Base-by-base conservation (phyloP, 2,797 vertebrate species). In the Knipowitschia caucasica region DNA sequence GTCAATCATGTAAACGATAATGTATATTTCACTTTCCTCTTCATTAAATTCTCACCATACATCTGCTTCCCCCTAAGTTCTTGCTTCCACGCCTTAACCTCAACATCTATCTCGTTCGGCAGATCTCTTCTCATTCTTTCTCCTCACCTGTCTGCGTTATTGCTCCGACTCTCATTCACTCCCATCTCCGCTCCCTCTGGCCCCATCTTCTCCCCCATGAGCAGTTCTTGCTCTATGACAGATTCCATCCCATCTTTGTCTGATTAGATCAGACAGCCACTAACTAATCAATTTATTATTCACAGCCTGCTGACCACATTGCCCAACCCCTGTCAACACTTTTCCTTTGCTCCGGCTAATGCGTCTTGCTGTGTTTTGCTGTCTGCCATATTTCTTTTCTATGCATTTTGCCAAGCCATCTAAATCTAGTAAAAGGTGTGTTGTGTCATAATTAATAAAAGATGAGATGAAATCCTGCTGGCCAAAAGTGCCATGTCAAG, bases 391-490 rank as follows among this genome's bases (percentile, higher is more conserved):
- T 49, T 50, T 50, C 65, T 36, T 53, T 29, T 49, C 8, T n/a
- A 31, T 63, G 44, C 66, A 69, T 72, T 67, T 59, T 60, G 44
- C 34, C 56, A 56, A 24, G 62, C 59, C 23, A 12, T 60, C 49
- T 64, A 33, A 40, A 39, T 70, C 64, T 58, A 53, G 65, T 76
- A 64, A 81, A 78, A 75, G 64, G 64, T 66, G 74, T 65, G 56
- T 58, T 78, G 75, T 83, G 75, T 74, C 62, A 69, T 55, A 50
- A 40, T 81, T 73, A 77, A 81, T 80, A 77, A 83, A 77, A 75
- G 70, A 80, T 73, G 77, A 76, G 59, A 38, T 25, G 31, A 55
- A 56, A 43, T 43, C 46, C 23, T 58, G 62, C 51, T 60, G 64
- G 50, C 6, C 64, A 59, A 59, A 33, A 54, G 58, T 59, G 42